phyloP scores from a whole-genome alignment of 2,797 vertebrate genomes.

The Dermochelys coriacea region DNA sequence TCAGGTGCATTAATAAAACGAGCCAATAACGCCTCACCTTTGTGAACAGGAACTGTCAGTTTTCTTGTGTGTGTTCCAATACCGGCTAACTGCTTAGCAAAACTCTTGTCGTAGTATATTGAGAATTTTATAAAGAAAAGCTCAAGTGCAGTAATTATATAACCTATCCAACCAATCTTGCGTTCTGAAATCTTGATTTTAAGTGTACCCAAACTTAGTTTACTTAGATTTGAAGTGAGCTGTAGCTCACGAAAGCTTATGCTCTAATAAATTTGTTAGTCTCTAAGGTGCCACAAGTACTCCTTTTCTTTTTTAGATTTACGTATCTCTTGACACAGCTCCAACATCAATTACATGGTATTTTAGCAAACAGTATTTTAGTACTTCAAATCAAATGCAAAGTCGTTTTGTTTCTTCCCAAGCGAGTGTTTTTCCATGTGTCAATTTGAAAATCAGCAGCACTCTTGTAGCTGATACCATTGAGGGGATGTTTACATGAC shows the following conservation, averaged over 20 bases:
- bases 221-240: constrained; percentile 11
- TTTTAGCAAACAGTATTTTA: neutral
- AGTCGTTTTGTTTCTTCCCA: neutral
- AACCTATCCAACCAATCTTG: neutral
- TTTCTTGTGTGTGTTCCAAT: neutral
- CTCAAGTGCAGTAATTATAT: neutral
- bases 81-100: neutral
- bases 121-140: neutral
- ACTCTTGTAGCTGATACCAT: neutral
- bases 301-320: too few species aligned
- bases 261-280: too few species aligned
- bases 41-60: neutral
- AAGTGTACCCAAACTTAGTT: neutral
- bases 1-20: neutral
- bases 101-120: neutral
- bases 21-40: neutral
- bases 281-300: too few species aligned
- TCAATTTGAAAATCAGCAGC: neutral
- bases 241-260: too few species aligned
- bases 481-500: neutral
- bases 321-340: neutral
- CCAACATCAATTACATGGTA: rapidly evolving
- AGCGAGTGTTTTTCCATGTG: neutral
- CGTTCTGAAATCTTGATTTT: neutral
- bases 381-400: neutral